Evolutionary conservation across 2,113 vertebrate genomes (phyloP).

Genomic region (Odobenus rosmarus): DNA sequence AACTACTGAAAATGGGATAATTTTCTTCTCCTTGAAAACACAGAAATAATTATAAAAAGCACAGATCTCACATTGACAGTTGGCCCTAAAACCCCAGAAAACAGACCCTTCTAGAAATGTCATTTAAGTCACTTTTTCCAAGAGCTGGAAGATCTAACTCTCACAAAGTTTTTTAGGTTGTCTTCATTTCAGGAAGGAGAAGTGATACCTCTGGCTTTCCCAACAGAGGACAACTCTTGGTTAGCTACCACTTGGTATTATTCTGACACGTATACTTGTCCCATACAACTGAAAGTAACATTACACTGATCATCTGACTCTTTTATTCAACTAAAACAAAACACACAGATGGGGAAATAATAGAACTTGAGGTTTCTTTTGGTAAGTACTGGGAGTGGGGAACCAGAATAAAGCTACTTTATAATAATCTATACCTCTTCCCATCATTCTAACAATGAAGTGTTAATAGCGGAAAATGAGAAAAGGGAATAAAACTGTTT

Average conservation of each 20-base stretch:
- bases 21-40: not conserved
- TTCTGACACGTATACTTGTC: not conserved
- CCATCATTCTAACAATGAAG: not conserved
- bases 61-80: not conserved
- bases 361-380: not conserved
- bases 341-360: conserved; percentile 7
- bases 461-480: not conserved
- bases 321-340: not conserved
- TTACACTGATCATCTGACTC: not conserved
- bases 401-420: conserved; percentile 8
- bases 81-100: not conserved
- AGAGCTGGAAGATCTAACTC: not conserved
- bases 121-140: not conserved
- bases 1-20: not conserved
- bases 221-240: not conserved
- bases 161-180: not conserved
- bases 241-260: not conserved
- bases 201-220: not conserved
- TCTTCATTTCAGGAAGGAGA: not conserved
- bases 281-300: not conserved
- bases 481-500: not conserved
- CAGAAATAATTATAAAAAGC: conserved; percentile 1
- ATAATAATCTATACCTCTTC: not conserved
- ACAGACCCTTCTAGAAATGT: not conserved
- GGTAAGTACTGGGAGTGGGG: not conserved